Evolutionary conservation across 2,113 vertebrate genomes (phyloP).

Genomic region (Aldabrachelys gigantea): DNA sequence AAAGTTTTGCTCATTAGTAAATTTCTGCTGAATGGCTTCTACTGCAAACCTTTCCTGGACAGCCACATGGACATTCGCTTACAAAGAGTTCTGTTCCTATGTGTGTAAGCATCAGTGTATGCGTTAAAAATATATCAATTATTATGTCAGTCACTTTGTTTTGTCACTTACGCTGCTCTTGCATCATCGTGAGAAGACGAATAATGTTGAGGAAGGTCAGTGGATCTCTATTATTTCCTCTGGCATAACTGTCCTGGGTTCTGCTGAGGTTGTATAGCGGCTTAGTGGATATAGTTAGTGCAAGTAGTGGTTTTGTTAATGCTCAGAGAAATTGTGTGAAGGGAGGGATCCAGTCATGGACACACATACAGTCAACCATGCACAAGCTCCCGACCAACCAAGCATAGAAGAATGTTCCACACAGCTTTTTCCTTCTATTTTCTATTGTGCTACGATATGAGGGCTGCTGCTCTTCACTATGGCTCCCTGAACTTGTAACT

Average conservation of each 20-base stretch:
- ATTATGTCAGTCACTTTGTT: not conserved
- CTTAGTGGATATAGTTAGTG: not conserved
- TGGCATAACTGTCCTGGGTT: not conserved
- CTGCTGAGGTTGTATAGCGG: not conserved
- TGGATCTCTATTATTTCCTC: not conserved
- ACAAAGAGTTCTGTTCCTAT: not conserved
- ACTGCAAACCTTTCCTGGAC: rapidly evolving
- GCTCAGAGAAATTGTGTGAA: not conserved
- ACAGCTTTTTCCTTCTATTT: too few species aligned
- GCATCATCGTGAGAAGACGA: not conserved
- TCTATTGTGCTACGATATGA: too few species aligned
- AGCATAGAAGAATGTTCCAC: too few species aligned
- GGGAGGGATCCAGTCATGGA: too few species aligned
- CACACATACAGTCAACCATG: not conserved
- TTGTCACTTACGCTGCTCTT: not conserved
- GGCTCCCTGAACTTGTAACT: too few species aligned
- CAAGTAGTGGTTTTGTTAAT: not conserved
- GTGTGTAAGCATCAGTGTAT: not conserved
- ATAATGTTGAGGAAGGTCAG: not conserved
- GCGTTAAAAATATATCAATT: not conserved
- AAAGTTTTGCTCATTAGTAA: not conserved
- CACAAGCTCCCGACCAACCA: not conserved
- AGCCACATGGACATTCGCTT: rapidly evolving
- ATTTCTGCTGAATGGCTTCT: not conserved
- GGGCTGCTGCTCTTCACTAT: too few species aligned